Evolutionary conservation across 53 echinoderm and acorn worm species (phyloP), one percentile per base, ranked within the genome.

Genomic region (Apostichopus leukothele): DNA sequence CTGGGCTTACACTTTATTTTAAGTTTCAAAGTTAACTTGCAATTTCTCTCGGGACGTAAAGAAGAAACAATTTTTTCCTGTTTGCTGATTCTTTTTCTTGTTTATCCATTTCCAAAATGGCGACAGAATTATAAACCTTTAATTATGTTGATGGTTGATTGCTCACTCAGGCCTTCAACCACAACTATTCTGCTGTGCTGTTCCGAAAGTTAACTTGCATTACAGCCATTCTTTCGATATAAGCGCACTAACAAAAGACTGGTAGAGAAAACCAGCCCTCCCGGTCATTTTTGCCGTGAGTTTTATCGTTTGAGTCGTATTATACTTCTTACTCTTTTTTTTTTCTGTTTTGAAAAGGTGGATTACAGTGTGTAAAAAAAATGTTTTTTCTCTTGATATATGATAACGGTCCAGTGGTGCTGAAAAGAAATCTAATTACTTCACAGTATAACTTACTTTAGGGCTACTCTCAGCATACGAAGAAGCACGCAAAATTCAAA

Each of bases 361-460:
- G 63, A 63, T 63, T 63, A 63, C 16, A 7, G 63, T 63, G 63
- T 63, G 63, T 63, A 63, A 63, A 16, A 63, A 16, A 63, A 63
- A 63, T 13, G 63, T 16, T 63, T 63, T 13, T 13, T 13, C 16
- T 63, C 63, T 63, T 63, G 63, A 8, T 63, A 63, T 53, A 79
- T 79, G n/a, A 79, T 79, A 52, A 79, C 79, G 79, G 79, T 79
- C 79, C 79, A 79, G n/a, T 79, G 79, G 79, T 53, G 50, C 51
- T 79, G 51, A 53, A 79, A 13, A 79, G 53, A 79, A 79, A 79
- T 79, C 79, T 53, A 79, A 79, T 79, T 79, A 79, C 52, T 16
- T 52, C 79, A 53, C 19, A 53, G 53, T 50, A 51, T 79, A 79
- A 51, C 53, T 79, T 53, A 53, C 79, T n/a, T 79, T 79, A 16